These are phyloP conservation scores for Spilarctia lutea DNA, from an alignment of 2,888 invertebrate species.

Conservation along the genomic window DNA sequence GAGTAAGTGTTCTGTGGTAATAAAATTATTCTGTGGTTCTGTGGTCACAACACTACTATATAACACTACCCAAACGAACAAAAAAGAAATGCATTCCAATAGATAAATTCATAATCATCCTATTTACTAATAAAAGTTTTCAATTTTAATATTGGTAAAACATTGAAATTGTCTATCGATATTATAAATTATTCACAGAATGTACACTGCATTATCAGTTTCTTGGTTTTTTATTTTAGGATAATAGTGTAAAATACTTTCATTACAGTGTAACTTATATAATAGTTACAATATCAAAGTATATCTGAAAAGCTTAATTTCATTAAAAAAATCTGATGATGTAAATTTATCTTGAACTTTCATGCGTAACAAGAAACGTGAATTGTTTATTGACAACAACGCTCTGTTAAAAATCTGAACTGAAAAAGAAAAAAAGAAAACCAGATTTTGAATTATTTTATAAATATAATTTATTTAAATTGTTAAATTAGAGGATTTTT, in stretches of 20 bases:
- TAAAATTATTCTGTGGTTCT: too few species aligned
- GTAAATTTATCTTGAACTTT: too few species aligned
- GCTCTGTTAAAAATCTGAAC: neutral
- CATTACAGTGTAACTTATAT: neutral
- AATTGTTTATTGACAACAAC: conserved; percentile 4
- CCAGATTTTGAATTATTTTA: neutral
- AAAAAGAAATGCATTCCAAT: too few species aligned
- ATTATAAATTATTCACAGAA: conserved; percentile 13
- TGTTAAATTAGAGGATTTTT: neutral
- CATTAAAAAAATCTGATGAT: neutral
- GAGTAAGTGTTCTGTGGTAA: too few species aligned
- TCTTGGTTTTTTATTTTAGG: neutral
- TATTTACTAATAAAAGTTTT: neutral
- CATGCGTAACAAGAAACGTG: conserved; percentile 10
- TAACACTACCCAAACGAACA: too few species aligned
- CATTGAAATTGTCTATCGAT: neutral
- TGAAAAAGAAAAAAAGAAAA: too few species aligned
- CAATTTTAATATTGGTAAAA: conserved; percentile 5
- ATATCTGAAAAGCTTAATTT: neutral
- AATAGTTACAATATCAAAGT: neutral
- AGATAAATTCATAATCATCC: too few species aligned
- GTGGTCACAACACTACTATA: too few species aligned
- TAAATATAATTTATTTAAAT: neutral
- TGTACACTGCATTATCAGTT: neutral
- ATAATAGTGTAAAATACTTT: neutral